Conservation (phyloP, 2,797 vertebrate genomes). For the Tympanoctomys barrerae region DNA sequence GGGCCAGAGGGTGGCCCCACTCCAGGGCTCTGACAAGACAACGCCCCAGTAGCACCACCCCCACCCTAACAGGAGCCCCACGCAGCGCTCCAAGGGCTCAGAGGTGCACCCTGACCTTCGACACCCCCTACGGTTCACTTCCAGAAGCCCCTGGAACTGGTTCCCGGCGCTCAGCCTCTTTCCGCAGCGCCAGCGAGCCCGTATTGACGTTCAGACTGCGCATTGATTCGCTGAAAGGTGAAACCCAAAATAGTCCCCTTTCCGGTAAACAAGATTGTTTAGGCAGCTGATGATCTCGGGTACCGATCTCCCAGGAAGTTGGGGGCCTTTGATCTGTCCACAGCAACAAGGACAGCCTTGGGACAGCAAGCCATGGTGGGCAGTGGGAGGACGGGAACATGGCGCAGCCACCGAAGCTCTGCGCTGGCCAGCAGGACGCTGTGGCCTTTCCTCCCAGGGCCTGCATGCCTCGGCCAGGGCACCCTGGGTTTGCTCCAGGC, state of each 20-base stretch:
- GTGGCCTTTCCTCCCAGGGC: no score
- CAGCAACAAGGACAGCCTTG: background rate
- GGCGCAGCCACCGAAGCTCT: background rate
- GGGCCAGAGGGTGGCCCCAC: background rate
- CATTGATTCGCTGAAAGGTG: background rate
- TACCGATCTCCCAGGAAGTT: background rate
- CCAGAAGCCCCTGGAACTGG: background rate
- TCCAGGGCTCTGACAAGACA: accelerated
- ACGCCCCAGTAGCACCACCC: accelerated
- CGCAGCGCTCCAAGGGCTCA: accelerated
- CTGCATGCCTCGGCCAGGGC: background rate
- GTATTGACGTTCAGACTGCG: background rate
- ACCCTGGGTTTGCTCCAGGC: accelerated
- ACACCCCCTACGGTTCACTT: accelerated
- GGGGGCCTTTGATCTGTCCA: background rate
- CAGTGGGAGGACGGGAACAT: no score
- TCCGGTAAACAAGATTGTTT: slow-evolving; percentile 55
- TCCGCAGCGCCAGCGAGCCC: background rate
- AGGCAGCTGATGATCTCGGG: background rate
- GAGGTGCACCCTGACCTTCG: background rate
- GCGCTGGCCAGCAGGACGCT: background rate
- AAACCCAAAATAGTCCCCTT: background rate
- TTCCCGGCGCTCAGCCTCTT: background rate
- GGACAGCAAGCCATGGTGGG: accelerated
- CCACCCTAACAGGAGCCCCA: background rate